phyloP scores from a whole-genome alignment of 2,797 vertebrate genomes.

The Sphaeramia orbicularis region DNA sequence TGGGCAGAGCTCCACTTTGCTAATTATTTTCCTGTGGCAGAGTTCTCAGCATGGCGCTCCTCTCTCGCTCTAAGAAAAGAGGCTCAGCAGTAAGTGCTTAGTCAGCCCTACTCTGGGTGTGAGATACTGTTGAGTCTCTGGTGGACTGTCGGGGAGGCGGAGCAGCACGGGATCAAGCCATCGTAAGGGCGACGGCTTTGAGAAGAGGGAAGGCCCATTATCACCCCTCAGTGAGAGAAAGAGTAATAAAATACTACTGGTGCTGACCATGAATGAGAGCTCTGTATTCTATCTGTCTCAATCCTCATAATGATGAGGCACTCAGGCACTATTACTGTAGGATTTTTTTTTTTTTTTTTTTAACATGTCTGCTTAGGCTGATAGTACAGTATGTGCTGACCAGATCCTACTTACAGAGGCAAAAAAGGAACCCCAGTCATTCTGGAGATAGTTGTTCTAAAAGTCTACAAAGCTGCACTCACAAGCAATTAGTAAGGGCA shows the following conservation, averaged over 20 bases:
- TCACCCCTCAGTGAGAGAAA: conserved; percentile 40
- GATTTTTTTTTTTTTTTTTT: too few species aligned
- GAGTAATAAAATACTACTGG: conserved; percentile 15
- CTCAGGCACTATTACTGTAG: too few species aligned
- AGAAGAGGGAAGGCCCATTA: conserved; percentile 52
- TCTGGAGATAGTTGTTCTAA: conserved; percentile 4
- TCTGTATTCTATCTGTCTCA: conserved; percentile 10
- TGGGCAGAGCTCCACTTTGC: conserved; percentile 80
- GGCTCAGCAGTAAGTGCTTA: conserved; percentile 73
- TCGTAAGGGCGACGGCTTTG: conserved; percentile 52
- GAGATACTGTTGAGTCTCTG: conserved; percentile 70
- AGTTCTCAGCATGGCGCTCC: conserved; percentile 78
- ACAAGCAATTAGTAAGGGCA: conserved; percentile 29
- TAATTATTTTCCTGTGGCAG: conserved; percentile 82
- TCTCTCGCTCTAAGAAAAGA: conserved; percentile 68
- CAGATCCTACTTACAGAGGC: conserved; percentile 2
- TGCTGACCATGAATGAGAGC: conserved; percentile 6
- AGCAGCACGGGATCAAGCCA: conserved; percentile 51
- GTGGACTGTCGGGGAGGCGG: conserved; percentile 58
- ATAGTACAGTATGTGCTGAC: neutral
- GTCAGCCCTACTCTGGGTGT: conserved; percentile 72
- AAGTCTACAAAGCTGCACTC: conserved; percentile 1
- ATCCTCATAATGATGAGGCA: neutral
- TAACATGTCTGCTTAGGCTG: neutral
- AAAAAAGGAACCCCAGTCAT: conserved; percentile 1